These are phyloP conservation scores for Acleris emargana DNA, from an alignment of 2,888 invertebrate genomes.

Conservation along the genomic window DNA sequence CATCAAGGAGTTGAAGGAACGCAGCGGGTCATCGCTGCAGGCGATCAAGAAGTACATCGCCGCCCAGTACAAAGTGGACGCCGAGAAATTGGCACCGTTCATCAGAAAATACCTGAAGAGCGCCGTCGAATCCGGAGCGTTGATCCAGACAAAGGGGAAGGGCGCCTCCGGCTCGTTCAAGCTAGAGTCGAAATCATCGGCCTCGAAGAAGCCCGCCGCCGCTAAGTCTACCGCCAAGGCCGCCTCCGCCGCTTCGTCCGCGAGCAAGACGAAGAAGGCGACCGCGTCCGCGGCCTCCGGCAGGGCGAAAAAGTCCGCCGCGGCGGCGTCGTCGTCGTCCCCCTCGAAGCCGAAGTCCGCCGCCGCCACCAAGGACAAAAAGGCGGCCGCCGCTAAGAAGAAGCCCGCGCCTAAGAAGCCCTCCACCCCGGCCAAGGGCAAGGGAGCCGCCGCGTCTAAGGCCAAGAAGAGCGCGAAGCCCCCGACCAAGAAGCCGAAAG, in stretches of 20 bases:
- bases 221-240: constrained; percentile 44
- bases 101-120: constrained; percentile 84
- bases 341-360: constrained; percentile 42
- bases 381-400: constrained; percentile 43
- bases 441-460: constrained; percentile 49
- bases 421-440: constrained; percentile 43
- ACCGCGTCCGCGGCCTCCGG: constrained; percentile 44
- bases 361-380: constrained; percentile 40
- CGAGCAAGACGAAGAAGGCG: constrained; percentile 46
- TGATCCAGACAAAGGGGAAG: constrained; percentile 83
- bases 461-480: constrained; percentile 61
- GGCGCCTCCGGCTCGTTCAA: constrained; percentile 78
- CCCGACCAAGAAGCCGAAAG: constrained; percentile 61
- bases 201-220: constrained; percentile 41
- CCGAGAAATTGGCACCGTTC: constrained; percentile 81
- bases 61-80: constrained; percentile 83
- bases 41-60: constrained; percentile 86
- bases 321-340: constrained; percentile 41
- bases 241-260: constrained; percentile 42
- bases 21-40: constrained; percentile 83
- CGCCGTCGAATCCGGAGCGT: constrained; percentile 78
- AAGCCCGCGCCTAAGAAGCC: constrained; percentile 36
- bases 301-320: constrained; percentile 45
- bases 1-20: constrained; percentile 77
- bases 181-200: constrained; percentile 53